These are phyloP conservation scores for Lamellibrachia luymesi DNA, from an alignment of 1,140 invertebrate genomes.

Conservation along the genomic window DNA sequence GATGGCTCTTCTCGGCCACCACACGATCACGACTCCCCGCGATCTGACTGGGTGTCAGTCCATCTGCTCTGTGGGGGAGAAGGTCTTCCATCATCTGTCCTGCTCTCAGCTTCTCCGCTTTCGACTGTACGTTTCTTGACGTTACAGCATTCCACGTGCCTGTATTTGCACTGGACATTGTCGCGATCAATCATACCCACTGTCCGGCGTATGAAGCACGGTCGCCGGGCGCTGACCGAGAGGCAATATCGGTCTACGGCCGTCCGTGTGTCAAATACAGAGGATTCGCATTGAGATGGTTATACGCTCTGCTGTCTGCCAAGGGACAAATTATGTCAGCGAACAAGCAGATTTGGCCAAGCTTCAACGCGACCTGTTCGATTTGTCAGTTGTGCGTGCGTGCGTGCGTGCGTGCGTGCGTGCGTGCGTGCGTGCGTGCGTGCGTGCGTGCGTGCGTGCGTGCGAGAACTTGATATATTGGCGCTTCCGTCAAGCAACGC, in stretches of 20 bases:
- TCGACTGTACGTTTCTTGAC: not conserved
- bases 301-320: not conserved
- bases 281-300: not conserved
- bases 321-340: not conserved
- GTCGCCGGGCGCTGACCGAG: not conserved
- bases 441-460: too few species aligned
- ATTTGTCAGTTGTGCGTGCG: not conserved
- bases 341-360: not conserved
- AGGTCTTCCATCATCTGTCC: not conserved
- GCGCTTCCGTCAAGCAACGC: not conserved
- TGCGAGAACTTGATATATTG: not conserved
- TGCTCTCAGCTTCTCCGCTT: not conserved
- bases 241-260: not conserved
- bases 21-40: not conserved
- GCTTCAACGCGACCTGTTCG: not conserved
- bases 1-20: not conserved
- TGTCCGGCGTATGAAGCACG: not conserved
- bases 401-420: not conserved
- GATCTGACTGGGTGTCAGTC: not conserved
- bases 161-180: not conserved
- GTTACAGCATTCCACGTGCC: not conserved
- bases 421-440: not conserved
- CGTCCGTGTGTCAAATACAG: not conserved
- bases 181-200: not conserved
- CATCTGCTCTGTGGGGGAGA: not conserved